Percentiles rank a stretch among this genome's conserved stretches.
Conservation (phyloP, 1,140 invertebrate species). For the Trichoplusia ni region DNA sequence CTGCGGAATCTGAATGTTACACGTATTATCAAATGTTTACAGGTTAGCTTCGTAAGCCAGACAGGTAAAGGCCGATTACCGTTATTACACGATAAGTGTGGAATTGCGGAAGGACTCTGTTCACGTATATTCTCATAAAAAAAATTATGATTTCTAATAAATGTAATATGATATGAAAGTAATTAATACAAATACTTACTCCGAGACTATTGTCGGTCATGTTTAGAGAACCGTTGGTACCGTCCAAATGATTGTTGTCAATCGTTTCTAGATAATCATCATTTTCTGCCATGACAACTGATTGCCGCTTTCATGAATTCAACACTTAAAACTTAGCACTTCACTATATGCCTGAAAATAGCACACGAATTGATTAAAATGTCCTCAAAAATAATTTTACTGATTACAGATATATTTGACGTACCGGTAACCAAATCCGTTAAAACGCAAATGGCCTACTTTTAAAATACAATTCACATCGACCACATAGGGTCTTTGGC, state of each 20-base stretch:
- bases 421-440: constrained; percentile 78
- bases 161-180: too few species aligned
- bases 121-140: too few species aligned
- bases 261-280: constrained; percentile 83
- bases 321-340: constrained; percentile 30
- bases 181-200: constrained; percentile 53
- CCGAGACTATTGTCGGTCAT: constrained; percentile 76
- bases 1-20: not conserved
- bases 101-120: not conserved
- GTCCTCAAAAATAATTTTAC: constrained; percentile 24
- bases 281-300: constrained; percentile 82
- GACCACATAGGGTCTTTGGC: constrained; percentile 32
- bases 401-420: constrained; percentile 60
- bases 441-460: constrained; percentile 56
- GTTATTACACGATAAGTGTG: constrained; percentile 1
- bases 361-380: constrained; percentile 11
- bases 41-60: constrained; percentile 15
- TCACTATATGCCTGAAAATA: constrained; percentile 35
- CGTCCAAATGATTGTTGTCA: constrained; percentile 82
- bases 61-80: constrained; percentile 16
- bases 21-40: not conserved
- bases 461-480: constrained; percentile 60
- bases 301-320: constrained; percentile 52
- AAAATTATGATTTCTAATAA: too few species aligned
- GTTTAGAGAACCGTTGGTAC: constrained; percentile 81